A percentile compares a stretch with the other conserved stretches of the same genome.
Evolutionary conservation across 2,888 invertebrate species (phyloP).

Genomic region (Thereva unica): DNA sequence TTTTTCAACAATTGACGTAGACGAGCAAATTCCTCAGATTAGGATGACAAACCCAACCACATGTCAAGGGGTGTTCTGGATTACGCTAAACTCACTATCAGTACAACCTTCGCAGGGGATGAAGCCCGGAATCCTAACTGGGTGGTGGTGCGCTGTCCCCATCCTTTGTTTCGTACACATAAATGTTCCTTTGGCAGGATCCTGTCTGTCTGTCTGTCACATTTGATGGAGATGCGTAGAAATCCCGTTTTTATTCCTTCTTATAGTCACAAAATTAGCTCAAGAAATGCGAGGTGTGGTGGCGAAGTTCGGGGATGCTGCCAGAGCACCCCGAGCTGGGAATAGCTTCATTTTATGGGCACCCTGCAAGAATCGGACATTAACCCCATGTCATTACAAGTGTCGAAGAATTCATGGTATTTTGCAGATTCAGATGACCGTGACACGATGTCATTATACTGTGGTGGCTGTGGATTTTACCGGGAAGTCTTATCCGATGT

Average conservation of each 20-base stretch:
- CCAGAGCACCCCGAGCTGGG: too few relatives aligned
- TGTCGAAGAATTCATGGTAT: too few relatives aligned
- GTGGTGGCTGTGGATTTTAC: too few relatives aligned
- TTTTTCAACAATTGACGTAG: background rate
- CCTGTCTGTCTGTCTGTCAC: background rate
- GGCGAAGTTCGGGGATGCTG: too few relatives aligned
- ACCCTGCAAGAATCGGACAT: too few relatives aligned
- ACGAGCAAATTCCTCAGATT: conserved; percentile 12
- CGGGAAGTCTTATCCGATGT: too few relatives aligned
- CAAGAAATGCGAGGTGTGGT: too few relatives aligned
- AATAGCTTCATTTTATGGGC: too few relatives aligned
- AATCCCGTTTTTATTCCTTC: background rate
- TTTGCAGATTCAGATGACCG: too few relatives aligned
- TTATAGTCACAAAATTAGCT: background rate
- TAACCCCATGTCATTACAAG: too few relatives aligned
- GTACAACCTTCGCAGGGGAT: background rate
- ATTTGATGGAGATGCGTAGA: conserved; percentile 1
- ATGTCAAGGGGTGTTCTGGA: conserved; percentile 2
- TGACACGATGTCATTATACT: too few relatives aligned
- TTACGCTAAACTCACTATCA: background rate
- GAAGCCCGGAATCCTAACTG: background rate
- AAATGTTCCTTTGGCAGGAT: too few relatives aligned
- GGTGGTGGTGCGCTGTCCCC: background rate
- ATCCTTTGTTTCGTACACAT: background rate
- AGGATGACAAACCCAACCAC: conserved; percentile 3